phyloP scores from a whole-genome alignment of 2,888 invertebrate species.

The Leucania comma region DNA sequence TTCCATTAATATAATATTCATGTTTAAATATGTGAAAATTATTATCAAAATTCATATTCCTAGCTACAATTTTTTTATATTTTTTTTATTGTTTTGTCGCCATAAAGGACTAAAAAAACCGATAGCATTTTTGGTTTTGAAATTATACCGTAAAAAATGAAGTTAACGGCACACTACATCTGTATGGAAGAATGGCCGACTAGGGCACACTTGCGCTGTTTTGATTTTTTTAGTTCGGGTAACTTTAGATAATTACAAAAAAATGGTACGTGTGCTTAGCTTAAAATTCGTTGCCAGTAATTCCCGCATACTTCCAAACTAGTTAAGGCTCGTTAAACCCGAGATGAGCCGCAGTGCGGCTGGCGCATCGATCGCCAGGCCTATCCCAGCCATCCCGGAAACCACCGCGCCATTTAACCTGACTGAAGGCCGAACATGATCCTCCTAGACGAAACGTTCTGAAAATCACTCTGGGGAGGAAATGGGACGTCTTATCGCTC shows the following conservation, averaged over 20 bases:
- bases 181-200: too few relatives aligned
- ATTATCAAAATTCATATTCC: too few relatives aligned
- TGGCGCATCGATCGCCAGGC: constrained; percentile 75
- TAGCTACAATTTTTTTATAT: too few relatives aligned
- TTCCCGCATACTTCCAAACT: constrained; percentile 52
- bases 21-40: too few relatives aligned
- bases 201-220: too few relatives aligned
- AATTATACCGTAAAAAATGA: too few relatives aligned
- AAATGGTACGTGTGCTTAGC: neutral
- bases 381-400: constrained; percentile 70
- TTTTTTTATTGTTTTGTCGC: too few relatives aligned
- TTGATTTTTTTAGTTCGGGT: neutral
- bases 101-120: too few relatives aligned
- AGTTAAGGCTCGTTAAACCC: constrained; percentile 52
- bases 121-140: too few relatives aligned
- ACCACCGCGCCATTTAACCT: constrained; percentile 55
- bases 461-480: constrained; percentile 32
- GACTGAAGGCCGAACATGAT: constrained; percentile 41
- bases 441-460: constrained; percentile 37
- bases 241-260: constrained; percentile 6
- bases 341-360: constrained; percentile 78
- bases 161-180: too few relatives aligned
- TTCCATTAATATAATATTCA: too few relatives aligned
- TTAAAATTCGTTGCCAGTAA: constrained; percentile 27
- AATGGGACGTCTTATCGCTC: constrained; percentile 23